Evolutionary conservation across 2,888 invertebrate genomes (phyloP), one percentile per base, ranked within the genome.

Genomic region (Melanostoma scalare): DNA sequence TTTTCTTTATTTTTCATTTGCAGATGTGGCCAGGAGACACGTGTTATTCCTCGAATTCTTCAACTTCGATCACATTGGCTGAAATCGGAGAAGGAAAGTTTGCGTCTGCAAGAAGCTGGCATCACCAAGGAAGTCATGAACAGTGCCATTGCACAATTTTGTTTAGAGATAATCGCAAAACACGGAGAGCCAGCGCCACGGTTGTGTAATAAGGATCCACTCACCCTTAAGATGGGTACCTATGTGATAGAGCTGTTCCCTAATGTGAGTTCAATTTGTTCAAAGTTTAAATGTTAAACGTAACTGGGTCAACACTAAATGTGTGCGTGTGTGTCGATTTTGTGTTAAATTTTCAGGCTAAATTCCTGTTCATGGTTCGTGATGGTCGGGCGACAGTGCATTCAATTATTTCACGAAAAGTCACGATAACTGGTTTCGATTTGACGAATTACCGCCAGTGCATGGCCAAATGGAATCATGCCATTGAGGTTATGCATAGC

Each of bases 371-470:
- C 92, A 98, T 99, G 98, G 95, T 99, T 88, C 95, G 99, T 85
- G 99, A 99, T 91, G 99, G 99, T 35, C 94, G 99, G 85, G 99
- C 99, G 84, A 98, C 99, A 33, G 99, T 99, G 84, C 99, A 99
- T 93, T 99, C 99, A 85, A 98, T 99, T 90, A 99, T 99, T 89
- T 96, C 97, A 63, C 94, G 99, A 88, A 97, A 98, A 94, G 97
- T 96, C 88, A 91, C 91, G 80, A 90, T 92, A 88, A 90, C 92
- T 89, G 99, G 98, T 55, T 99, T 99, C 93, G 98, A 99, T 93
- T 93, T 99, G 91, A 94, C 94, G 87, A 96, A 96, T 91, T 98
- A 97, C 92, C 94, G 97, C 85, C 97, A 98, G 92, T 99, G 99
- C 92, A 93, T 99, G 92, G 94, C 94, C 87, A 98, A 98, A 92